Conservation (phyloP, 53 echinoderm and acorn worm species). For the Holothuria scabra region DNA sequence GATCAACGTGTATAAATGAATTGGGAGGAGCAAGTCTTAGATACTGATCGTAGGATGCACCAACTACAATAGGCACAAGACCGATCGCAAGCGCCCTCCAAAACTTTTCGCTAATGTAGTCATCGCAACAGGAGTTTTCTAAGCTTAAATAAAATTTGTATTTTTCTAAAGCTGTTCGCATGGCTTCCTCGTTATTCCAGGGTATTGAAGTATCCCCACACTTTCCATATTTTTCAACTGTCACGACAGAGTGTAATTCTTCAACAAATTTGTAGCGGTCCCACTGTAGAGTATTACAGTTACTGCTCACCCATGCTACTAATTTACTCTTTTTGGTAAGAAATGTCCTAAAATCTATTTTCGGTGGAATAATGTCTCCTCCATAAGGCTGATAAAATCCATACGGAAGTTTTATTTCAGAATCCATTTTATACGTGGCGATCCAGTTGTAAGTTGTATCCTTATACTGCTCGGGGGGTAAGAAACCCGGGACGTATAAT, state of each 20-base stretch:
- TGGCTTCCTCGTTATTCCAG: conserved; percentile 11
- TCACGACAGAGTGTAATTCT: not conserved
- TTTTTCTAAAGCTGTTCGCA: not conserved
- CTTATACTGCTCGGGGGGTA: no score
- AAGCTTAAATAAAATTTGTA: conserved; percentile 41
- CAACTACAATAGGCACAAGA: conserved; percentile 20
- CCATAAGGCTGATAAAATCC: no score
- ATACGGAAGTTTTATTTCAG: no score
- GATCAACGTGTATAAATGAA: conserved; percentile 33
- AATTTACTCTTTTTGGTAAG: not conserved
- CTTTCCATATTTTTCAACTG: conserved; percentile 1
- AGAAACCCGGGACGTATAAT: no score
- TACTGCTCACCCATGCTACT: conserved; percentile 14
- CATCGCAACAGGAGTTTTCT: conserved; percentile 41
- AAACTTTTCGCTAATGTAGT: conserved; percentile 35
- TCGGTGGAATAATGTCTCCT: not conserved
- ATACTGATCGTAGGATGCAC: conserved; percentile 31
- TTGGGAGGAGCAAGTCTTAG: conserved; percentile 4
- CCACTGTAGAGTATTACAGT: conserved; percentile 36
- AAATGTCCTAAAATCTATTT: conserved; percentile 7
- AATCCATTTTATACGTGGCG: no score
- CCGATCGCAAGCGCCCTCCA: conserved; percentile 27
- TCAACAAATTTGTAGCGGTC: conserved; percentile 1
- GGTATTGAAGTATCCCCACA: not conserved
- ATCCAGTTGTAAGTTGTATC: no score